Conservation (phyloP, 2,797 vertebrate genomes). For the Carduelis carduelis region DNA sequence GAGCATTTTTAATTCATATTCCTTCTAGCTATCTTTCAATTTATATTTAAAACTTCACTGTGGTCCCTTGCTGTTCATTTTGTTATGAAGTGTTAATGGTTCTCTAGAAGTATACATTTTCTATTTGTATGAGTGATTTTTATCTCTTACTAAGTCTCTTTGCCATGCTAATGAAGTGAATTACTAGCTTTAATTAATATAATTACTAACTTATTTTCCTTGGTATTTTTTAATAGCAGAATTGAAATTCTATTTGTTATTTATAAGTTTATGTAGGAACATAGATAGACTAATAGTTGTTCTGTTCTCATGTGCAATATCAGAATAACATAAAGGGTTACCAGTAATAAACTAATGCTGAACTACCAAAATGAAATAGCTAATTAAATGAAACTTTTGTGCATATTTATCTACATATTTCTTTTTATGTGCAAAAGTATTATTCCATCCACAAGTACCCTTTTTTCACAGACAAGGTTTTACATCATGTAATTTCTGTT, state of each 20-base stretch:
- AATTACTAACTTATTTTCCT: conserved; percentile 8
- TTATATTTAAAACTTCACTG: background rate
- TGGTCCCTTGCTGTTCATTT: background rate
- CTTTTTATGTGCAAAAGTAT: background rate
- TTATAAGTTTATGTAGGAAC: background rate
- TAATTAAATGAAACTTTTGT: background rate
- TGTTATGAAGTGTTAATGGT: background rate
- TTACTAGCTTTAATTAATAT: conserved; percentile 16
- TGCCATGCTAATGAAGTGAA: background rate
- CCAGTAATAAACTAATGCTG: background rate
- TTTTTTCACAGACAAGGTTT: background rate
- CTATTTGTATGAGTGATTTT: background rate
- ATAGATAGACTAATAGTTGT: background rate
- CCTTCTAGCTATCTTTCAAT: background rate
- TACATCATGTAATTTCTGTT: background rate
- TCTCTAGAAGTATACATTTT: background rate
- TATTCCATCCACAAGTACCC: background rate
- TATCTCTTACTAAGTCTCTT: background rate
- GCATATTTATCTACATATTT: background rate
- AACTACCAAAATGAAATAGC: background rate
- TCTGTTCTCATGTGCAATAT: background rate
- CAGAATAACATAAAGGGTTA: background rate
- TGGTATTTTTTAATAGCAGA: background rate
- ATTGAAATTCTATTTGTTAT: background rate
- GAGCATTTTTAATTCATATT: background rate